Evolutionary conservation across 2,113 vertebrate species (phyloP).

Genomic region (Pandion haliaetus): DNA sequence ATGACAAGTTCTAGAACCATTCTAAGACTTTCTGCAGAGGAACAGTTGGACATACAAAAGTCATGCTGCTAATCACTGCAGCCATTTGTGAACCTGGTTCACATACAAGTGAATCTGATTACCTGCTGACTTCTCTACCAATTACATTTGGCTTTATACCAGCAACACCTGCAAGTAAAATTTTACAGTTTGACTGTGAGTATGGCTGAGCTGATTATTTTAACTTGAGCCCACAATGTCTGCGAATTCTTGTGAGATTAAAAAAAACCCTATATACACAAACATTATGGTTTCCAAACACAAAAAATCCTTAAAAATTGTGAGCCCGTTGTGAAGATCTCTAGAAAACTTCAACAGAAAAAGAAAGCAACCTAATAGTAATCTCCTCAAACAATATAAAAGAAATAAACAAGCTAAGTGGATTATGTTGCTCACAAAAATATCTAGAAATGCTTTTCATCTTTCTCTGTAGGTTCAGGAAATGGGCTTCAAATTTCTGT

Average conservation of each 20-base stretch:
- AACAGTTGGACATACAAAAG: not conserved
- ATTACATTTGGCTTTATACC: not conserved
- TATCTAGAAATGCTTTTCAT: not conserved
- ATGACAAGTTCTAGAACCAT: not conserved
- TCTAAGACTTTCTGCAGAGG: not conserved
- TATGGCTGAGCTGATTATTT: not conserved
- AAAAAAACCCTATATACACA: not conserved
- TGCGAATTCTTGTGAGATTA: not conserved
- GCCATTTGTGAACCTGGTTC: not conserved
- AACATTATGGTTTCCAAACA: not conserved
- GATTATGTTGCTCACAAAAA: not conserved
- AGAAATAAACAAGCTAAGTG: not conserved
- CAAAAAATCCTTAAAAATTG: not conserved
- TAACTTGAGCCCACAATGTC: not conserved
- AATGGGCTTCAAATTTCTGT: not conserved
- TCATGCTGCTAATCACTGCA: not conserved
- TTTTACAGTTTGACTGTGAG: not conserved
- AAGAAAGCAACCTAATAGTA: not conserved
- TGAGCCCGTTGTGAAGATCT: not conserved
- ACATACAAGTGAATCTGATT: not conserved
- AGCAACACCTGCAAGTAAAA: not conserved
- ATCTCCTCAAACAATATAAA: not conserved
- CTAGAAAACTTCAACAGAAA: not conserved
- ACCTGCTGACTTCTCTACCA: not conserved
- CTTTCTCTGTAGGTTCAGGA: not conserved